Evolutionary conservation across 2,113 vertebrate genomes (phyloP).

Genomic region (Dolichallabes microphthalmus): DNA sequence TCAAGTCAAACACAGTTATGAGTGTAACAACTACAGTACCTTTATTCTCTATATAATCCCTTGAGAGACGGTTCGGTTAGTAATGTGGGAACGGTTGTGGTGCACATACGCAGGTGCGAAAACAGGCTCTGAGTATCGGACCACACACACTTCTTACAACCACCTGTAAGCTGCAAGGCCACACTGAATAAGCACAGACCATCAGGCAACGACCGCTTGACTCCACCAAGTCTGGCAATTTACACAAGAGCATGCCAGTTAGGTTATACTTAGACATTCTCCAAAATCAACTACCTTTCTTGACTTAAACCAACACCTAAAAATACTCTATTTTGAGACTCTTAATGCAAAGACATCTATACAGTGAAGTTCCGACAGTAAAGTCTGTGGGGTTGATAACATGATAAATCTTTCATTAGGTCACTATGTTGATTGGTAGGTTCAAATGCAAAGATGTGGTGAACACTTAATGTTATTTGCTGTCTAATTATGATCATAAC

Average conservation of each 20-base stretch:
- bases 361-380: slow-evolving; percentile 51
- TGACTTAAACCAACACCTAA: slow-evolving; percentile 12
- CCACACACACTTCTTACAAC: slow-evolving; percentile 25
- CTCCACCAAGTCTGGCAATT: slow-evolving; percentile 52
- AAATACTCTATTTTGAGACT: slow-evolving; percentile 26
- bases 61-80: slow-evolving; percentile 10
- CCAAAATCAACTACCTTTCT: not conserved
- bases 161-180: slow-evolving; percentile 17
- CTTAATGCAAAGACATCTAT: slow-evolving; percentile 55
- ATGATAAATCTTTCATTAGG: slow-evolving; percentile 4
- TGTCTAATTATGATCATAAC: slow-evolving; percentile 16
- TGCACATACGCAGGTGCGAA: slow-evolving; percentile 52
- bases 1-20: no score
- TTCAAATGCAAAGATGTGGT: not conserved
- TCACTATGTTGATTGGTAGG: not conserved
- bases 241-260: not conserved
- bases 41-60: no score
- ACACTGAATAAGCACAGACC: slow-evolving; percentile 43
- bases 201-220: slow-evolving; percentile 40
- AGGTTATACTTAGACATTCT: slow-evolving; percentile 46
- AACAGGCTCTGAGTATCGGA: slow-evolving; percentile 48
- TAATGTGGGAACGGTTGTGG: slow-evolving; percentile 17
- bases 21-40: no score
- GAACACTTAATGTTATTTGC: slow-evolving; percentile 1
- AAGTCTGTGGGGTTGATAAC: not conserved